Base-by-base conservation (phyloP, 2,113 vertebrate genomes). In the Sinocyclocheilus anophthalmus region DNA sequence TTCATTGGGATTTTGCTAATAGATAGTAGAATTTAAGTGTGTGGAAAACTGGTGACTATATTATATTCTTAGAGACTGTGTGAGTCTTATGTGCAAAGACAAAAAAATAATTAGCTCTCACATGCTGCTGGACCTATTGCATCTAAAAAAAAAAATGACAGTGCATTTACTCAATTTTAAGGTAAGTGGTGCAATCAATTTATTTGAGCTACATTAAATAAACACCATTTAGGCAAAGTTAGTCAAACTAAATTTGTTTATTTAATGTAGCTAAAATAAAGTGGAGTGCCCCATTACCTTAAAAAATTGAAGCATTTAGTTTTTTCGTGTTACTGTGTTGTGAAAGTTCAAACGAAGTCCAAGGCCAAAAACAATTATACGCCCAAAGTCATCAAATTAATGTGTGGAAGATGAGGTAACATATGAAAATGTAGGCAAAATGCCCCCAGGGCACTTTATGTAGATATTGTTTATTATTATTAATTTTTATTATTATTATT, bases 71-170 rank as follows among this genome's bases (percentile, higher is more conserved):
- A 79, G 76, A 9, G 53, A 79, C 10, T 39, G 53, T 59, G 53
- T 14, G 45, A 76, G 42, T 39, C 37, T 37, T 57, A 22, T 20
- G 20, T 73, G 37, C 20, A 59, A 20, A 79, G 76, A 79, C 30
- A 39, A 79, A n/a, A n/a, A 5, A 79, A 20, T 79, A 79, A 79
- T 78, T 59, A 59, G 30, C 26, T 59, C 33, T 59, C 30, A 59
- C 53, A 30, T 79, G 30, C n/a, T 37, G 53, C 53, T 79, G n/a
- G 76, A 79, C 12, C n/a, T 37, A 18, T 18, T 33, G 45, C 1
- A 9, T 2, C 9, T 42, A 20, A 0, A 26, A 26, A 26, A 26
- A 26, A 26, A 26, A 26, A 26, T 26, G 26, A 26, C 26, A 26
- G 0, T 26, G 26, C 0, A 26, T 26, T 26, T 26, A 26, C 26